Percentiles rank a stretch among this genome's conserved stretches.
These are phyloP conservation scores for Pollachius pollachius DNA, from an alignment of 2,113 vertebrate genomes.

Conservation along the genomic window DNA sequence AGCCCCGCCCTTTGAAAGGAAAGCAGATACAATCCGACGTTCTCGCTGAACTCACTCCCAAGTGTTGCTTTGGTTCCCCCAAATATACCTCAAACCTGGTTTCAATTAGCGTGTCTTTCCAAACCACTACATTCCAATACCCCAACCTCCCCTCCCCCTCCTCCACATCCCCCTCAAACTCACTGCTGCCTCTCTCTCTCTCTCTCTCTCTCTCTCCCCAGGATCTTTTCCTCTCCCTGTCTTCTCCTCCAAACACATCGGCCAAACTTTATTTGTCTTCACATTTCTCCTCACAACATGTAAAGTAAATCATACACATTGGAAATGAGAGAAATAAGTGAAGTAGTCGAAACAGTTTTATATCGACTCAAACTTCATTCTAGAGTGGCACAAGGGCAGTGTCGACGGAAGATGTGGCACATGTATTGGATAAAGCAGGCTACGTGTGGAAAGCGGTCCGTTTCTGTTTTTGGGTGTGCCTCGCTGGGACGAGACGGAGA, in stretches of 20 bases:
- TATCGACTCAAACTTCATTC: neutral
- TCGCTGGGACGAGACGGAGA: slow-evolving; percentile 48
- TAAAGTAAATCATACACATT: neutral
- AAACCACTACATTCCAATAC: slow-evolving; percentile 83
- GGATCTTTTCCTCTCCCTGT: slow-evolving; percentile 20
- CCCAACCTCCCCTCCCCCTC: slow-evolving; percentile 54
- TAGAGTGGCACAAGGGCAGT: too few species aligned
- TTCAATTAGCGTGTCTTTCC: slow-evolving; percentile 84
- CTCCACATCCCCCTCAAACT: slow-evolving; percentile 37
- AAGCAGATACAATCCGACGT: slow-evolving; percentile 31
- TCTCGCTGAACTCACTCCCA: slow-evolving; percentile 49
- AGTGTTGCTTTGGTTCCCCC: slow-evolving; percentile 41
- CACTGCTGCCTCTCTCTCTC: slow-evolving; percentile 7
- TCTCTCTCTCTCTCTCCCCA: slow-evolving; percentile 28
- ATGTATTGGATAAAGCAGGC: too few species aligned
- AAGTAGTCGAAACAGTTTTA: neutral
- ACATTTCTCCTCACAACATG: slow-evolving; percentile 13
- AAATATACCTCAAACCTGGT: slow-evolving; percentile 74
- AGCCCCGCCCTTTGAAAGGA: too few species aligned
- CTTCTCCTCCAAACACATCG: slow-evolving; percentile 52
- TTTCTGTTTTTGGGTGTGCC: slow-evolving; percentile 55
- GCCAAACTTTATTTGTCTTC: slow-evolving; percentile 26
- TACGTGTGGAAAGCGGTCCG: neutral
- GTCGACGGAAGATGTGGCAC: too few species aligned
- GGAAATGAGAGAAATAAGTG: neutral